Evolutionary conservation across 2,888 invertebrate genomes (phyloP).

Genomic region (Athalia rosae): DNA sequence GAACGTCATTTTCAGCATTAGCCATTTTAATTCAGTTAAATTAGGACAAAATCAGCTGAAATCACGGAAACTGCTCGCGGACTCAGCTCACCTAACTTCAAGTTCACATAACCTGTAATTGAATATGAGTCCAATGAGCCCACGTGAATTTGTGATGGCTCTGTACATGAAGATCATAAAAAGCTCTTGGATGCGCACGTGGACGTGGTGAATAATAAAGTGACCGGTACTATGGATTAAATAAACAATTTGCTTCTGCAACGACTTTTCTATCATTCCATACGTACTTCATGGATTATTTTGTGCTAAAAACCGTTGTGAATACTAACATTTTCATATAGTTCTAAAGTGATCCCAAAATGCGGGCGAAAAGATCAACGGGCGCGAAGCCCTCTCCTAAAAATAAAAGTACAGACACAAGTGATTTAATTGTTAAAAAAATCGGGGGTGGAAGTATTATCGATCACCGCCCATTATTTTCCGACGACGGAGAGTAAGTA

Average conservation of each 20-base stretch:
- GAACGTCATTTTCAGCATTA: constrained; percentile 71
- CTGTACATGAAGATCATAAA: not conserved
- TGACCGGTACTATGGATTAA: not conserved
- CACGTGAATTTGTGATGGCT: too few relatives aligned
- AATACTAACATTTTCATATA: not conserved
- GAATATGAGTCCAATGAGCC: too few relatives aligned
- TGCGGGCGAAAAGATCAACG: constrained; percentile 8
- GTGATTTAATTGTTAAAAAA: constrained; percentile 75
- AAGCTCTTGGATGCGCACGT: too few relatives aligned
- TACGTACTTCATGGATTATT: not conserved
- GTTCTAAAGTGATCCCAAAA: not conserved
- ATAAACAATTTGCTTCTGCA: not conserved
- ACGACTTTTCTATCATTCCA: too few relatives aligned
- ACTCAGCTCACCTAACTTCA: not conserved
- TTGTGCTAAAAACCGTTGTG: not conserved
- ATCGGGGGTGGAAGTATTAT: constrained; percentile 81
- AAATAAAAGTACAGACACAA: constrained; percentile 7
- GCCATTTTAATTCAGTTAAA: constrained; percentile 49
- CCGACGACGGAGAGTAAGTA: constrained; percentile 79
- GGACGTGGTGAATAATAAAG: constrained; percentile 20
- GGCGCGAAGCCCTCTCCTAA: not conserved
- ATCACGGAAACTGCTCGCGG: not conserved
- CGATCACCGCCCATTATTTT: constrained; percentile 78
- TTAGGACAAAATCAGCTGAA: not conserved
- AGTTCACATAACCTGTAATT: too few relatives aligned